Base-by-base conservation (phyloP, 2,888 invertebrate species). In the Steromphala cineraria region DNA sequence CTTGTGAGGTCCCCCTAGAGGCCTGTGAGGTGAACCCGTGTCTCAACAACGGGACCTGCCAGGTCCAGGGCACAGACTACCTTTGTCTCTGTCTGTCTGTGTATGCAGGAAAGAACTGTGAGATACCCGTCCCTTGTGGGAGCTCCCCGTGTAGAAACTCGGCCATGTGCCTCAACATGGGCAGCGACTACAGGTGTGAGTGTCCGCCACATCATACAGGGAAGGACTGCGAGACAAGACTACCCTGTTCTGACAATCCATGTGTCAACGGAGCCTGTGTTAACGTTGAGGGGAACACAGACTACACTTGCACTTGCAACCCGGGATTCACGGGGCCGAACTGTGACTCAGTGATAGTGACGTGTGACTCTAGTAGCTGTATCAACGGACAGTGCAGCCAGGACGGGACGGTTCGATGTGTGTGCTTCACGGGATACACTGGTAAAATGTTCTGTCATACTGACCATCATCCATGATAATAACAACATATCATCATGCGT, bases 331-430 rank as follows among this genome's bases (percentile, higher is more conserved):
- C 83, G 15, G 85, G 85, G 13, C 21, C 19, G 21, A 76, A 74
- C 56, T 84, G 82, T 75, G 88, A 87, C 17, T 78, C 71, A 15
- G 53, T 79, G 10, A 80, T 85, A 2, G 82, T 79, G 4, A 75
- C 82, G n/a, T 91, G 91, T 85, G 81, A 86, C 75, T 53, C 78
- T 0, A 82, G 75, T 52, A 87, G 86, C 13, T 91, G 91, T 83
- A 67, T 90, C 82, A 84, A 89, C 83, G 91, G 91, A n/a, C 80
- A 82, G 31, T 91, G 91, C 83, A 76, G 80, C 40, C 56, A 24
- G 21, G 78, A 67, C 67, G 85, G 81, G 17, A 80, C 77, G 2
- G 74, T 81, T n/a, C 83, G 53, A 13, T 91, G 91, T 86, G 84
- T 86, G 2, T 91, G 91, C 84, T 53, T 82, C 5, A 76, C 82